Conservation (phyloP, 2,113 vertebrate genomes). For the Coracopsis vasa region DNA sequence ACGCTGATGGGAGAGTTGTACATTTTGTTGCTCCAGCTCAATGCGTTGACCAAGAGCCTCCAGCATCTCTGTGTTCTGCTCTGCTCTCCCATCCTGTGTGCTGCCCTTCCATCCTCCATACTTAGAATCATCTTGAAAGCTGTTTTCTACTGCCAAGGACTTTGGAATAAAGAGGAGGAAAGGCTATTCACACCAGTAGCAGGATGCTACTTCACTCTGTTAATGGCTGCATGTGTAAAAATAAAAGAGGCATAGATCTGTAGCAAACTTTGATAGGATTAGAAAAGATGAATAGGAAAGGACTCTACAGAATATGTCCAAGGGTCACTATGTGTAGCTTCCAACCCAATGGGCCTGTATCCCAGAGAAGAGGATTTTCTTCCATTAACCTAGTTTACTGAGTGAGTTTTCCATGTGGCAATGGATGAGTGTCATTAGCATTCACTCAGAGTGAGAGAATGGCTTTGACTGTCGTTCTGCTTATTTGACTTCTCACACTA, state of each 20-base stretch:
- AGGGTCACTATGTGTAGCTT: not conserved
- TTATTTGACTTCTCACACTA: constrained; percentile 51
- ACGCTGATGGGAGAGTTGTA: not conserved
- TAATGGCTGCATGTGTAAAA: not conserved
- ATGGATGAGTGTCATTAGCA: constrained; percentile 21
- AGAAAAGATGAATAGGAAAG: not conserved
- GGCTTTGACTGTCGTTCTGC: constrained; percentile 42
- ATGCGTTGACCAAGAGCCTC: not conserved
- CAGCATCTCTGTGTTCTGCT: not conserved
- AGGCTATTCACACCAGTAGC: not conserved
- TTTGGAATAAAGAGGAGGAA: not conserved
- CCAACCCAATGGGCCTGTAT: not conserved
- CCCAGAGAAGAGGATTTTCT: not conserved
- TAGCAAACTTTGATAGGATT: not conserved
- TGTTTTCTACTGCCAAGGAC: not conserved
- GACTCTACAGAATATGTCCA: not conserved
- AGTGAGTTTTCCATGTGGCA: not conserved
- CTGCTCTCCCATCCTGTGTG: not conserved
- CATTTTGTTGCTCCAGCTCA: not conserved
- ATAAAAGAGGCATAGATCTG: not conserved
- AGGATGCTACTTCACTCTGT: not conserved
- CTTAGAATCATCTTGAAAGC: not conserved
- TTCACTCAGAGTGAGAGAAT: constrained; percentile 30
- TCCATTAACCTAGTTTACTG: constrained; percentile 31
- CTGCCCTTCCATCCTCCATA: not conserved